Evolutionary conservation across 2,797 vertebrate species (phyloP).

Genomic region (Fistularia tabacaria): DNA sequence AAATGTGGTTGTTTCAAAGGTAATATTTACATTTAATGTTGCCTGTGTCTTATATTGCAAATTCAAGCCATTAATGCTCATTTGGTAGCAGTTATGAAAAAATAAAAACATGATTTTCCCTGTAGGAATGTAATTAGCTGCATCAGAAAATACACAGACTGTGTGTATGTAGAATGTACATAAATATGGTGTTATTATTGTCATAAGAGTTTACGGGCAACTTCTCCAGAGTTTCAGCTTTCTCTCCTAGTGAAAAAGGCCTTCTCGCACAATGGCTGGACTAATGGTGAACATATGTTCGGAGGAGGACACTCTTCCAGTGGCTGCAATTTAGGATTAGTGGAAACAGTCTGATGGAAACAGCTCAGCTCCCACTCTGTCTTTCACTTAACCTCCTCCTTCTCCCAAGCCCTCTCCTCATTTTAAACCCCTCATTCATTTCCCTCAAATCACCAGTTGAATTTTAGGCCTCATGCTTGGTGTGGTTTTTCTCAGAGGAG

Average conservation of each 20-base stretch:
- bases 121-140: slow-evolving; percentile 1
- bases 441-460: slow-evolving; percentile 54
- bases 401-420: slow-evolving; percentile 38
- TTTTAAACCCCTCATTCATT: slow-evolving; percentile 51
- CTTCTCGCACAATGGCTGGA: slow-evolving; percentile 42
- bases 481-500: slow-evolving; percentile 33
- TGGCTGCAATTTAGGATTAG: slow-evolving; percentile 72
- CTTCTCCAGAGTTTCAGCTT: slow-evolving; percentile 52
- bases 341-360: slow-evolving; percentile 73
- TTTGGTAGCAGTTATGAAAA: neutral
- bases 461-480: slow-evolving; percentile 33
- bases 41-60: neutral
- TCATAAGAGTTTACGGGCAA: slow-evolving; percentile 38
- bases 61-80: too few species aligned
- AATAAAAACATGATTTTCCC: slow-evolving; percentile 6
- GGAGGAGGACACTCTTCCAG: slow-evolving; percentile 69
- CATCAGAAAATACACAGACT: slow-evolving; percentile 2
- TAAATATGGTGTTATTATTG: slow-evolving; percentile 49
- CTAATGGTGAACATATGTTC: slow-evolving; percentile 76
- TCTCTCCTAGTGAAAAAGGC: slow-evolving; percentile 54
- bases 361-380: slow-evolving; percentile 56
- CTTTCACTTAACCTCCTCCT: slow-evolving; percentile 41
- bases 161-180: neutral
- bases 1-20: neutral
- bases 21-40: slow-evolving; percentile 7